Base-by-base conservation (phyloP, 2,113 vertebrate genomes). In the Eleginops maclovinus region DNA sequence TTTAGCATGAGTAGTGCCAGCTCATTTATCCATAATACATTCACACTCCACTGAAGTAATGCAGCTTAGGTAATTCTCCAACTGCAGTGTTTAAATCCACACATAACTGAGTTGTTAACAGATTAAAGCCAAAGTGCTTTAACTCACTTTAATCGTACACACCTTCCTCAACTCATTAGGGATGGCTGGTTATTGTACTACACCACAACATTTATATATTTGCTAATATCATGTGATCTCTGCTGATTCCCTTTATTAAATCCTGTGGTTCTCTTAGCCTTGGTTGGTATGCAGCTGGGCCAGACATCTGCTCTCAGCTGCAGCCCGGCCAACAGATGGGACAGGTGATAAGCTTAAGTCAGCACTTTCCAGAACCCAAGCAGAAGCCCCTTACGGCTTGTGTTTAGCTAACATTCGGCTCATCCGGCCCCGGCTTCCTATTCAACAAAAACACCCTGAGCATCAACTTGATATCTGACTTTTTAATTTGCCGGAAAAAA, bases 271-370 rank as follows among this genome's bases (percentile, higher is more conserved):
- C 70, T 73, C 68, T 69, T 76, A 63, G 76, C 66, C 72, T 77
- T 73, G 77, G 71, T 67, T 60, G 78, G 84, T 67, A 70, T 73
- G 86, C 89, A 92, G 87, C 87, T 90, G 88, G 77, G 74, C 76
- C 83, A 84, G 85, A 89, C 89, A 91, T 91, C 88, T 93, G 91
- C 85, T 84, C 87, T 89, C 80, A 89, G 91, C 90, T 85, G 84
- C 71, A 75, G 83, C 74, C 54, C 68, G 15, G 82, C 84, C 87
- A 89, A 79, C 92, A 89, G 90, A 92, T 89, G 91, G 87, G 88
- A 83, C 90, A 88, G 89, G 90, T 88, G 89, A 93, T 91, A 90
- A 91, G 83, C 81, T 64, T n/a, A 73, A 85, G 75, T 87, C 88
- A 82, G 79, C 89, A 66, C 65, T 84, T 73, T 81, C 74, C 62